Evolutionary conservation across 1,140 invertebrate genomes (phyloP).

Genomic region (Leptestheria dahalacensis): DNA sequence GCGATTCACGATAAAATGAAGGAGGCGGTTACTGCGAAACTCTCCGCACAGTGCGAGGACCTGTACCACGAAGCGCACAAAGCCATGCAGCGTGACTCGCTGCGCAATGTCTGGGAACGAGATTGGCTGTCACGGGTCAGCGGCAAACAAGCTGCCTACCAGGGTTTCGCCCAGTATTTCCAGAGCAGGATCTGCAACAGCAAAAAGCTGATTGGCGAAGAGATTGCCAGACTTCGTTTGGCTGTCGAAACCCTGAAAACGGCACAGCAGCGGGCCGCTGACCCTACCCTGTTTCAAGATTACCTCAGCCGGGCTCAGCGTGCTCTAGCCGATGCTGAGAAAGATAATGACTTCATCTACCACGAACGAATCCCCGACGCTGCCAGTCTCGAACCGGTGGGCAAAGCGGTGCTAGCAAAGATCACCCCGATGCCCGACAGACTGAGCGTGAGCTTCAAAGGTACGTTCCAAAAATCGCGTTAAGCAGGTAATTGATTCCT

Average conservation of each 20-base stretch:
- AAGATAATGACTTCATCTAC: slow-evolving; percentile 98
- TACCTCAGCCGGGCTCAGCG: slow-evolving; percentile 53
- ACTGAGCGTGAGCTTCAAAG: slow-evolving; percentile 53
- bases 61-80: slow-evolving; percentile 81
- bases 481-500: slow-evolving; percentile 14
- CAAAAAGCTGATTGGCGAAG: slow-evolving; percentile 74
- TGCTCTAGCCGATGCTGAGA: slow-evolving; percentile 62
- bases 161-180: slow-evolving; percentile 75
- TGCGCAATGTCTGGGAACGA: slow-evolving; percentile 73
- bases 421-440: slow-evolving; percentile 46
- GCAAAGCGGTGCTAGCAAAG: slow-evolving; percentile 68
- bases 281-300: slow-evolving; percentile 47
- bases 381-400: slow-evolving; percentile 55
- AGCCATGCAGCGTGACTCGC: slow-evolving; percentile 67
- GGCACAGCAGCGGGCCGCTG: slow-evolving; percentile 48
- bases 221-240: slow-evolving; percentile 71
- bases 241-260: slow-evolving; percentile 61
- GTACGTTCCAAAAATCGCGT: slow-evolving; percentile 28
- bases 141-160: slow-evolving; percentile 75
- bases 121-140: slow-evolving; percentile 64
- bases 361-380: slow-evolving; percentile 85
- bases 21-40: slow-evolving; percentile 74
- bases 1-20: slow-evolving; percentile 69
- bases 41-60: slow-evolving; percentile 83
- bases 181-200: slow-evolving; percentile 67